Evolutionary conservation across 2,888 invertebrate genomes (phyloP).

Genomic region (Diplolepis rosae): DNA sequence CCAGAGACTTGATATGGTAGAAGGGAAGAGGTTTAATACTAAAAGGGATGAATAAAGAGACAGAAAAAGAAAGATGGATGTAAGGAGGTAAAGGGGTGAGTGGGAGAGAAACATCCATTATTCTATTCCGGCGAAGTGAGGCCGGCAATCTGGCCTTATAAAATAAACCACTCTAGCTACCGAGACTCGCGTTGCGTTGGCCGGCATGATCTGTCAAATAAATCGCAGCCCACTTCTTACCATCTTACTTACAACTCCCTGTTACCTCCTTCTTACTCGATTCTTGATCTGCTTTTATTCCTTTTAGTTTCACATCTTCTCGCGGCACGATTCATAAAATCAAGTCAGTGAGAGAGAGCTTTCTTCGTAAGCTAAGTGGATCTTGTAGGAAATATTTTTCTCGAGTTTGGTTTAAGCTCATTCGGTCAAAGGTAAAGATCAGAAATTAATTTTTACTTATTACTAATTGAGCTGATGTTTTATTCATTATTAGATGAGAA

Average conservation of each 20-base stretch:
- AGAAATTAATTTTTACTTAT: too few relatives aligned
- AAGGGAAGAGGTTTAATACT: conserved; percentile 34
- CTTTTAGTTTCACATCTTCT: conserved; percentile 16
- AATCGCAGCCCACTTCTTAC: conserved; percentile 66
- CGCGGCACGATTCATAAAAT: conserved; percentile 9
- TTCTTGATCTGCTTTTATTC: conserved; percentile 35
- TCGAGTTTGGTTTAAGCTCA: too few relatives aligned
- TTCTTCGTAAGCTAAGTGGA: not conserved
- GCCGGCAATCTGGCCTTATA: conserved; percentile 70
- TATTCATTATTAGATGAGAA: too few relatives aligned
- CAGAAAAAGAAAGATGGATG: not conserved
- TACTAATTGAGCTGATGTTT: too few relatives aligned
- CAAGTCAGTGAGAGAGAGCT: not conserved
- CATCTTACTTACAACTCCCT: conserved; percentile 50
- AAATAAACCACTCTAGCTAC: conserved; percentile 65
- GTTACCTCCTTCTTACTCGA: conserved; percentile 45
- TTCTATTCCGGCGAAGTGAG: conserved; percentile 70
- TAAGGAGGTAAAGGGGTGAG: conserved; percentile 37
- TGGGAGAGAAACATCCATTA: conserved; percentile 62
- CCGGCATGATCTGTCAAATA: conserved; percentile 69
- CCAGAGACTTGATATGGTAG: conserved; percentile 43
- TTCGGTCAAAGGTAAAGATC: too few relatives aligned
- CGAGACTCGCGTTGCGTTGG: conserved; percentile 50
- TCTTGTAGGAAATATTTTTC: not conserved
- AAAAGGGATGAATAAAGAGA: conserved; percentile 38